Base-by-base conservation (phyloP, 2,113 vertebrate genomes). In the Lepus timidus region DNA sequence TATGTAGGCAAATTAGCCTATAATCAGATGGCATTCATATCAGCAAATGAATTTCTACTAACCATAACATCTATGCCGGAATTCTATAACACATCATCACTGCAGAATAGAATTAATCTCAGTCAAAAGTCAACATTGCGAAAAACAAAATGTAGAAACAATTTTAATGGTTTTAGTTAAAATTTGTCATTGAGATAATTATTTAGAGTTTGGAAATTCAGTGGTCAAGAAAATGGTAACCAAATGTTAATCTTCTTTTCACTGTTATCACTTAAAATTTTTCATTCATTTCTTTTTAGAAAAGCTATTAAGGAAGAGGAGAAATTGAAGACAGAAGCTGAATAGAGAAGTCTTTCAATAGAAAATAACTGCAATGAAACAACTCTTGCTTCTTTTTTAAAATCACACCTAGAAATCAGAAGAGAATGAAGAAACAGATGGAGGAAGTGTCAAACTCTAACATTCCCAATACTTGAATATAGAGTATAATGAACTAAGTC, bases 11-110 rank as follows among this genome's bases (percentile, higher is more conserved):
- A 94, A 89, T 62, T 86, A 94, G 36, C 64, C 61, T 94, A 61
- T 71, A 89, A 91, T 58, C 22, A 80, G 52, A 89, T 81, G 49
- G 49, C 25, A 80, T 58, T 83, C 33, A 76, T 82, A 58, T 39
- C 65, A 75, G 51, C 68, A 75, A 51, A 82, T 64, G 29, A 93
- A 83, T 88, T 75, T 96, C 27, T 94, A 29, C 91, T 94, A 71
- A 91, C 31, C 10, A 36, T n/a, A 79, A 91, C 4, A 36, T 73
- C 55, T 31, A 64, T 9, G 31, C 31, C 67, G 89, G 36, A 94
- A 95, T 88, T 89, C 70, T 64, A 80, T 11, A 86, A 58, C 61
- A 73, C 58, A n/a, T 64, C 31, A 29, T 55, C 27, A 55, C 75
- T 65, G 29, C 39, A 70, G 23, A 67, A 76, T 29, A 88, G 62